Conservation (phyloP, 1,140 invertebrate species). For the Pectinophora gossypiella region DNA sequence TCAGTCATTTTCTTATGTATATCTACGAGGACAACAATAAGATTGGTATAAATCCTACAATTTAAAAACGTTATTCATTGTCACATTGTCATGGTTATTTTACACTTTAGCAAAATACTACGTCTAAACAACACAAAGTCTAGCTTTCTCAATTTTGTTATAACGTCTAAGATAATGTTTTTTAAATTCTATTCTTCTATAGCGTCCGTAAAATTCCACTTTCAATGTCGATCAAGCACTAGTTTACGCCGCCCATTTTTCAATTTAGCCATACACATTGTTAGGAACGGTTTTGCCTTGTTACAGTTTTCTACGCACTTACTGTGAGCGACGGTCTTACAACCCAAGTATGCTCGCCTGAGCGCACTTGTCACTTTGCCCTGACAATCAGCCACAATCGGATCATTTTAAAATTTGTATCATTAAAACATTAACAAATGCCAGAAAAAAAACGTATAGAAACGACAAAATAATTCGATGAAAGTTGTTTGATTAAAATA, state of each 20-base stretch:
- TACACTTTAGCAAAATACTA: slow-evolving; percentile 1
- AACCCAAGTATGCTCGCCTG: slow-evolving; percentile 73
- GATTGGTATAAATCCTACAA: too few relatives aligned
- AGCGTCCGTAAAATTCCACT: not conserved
- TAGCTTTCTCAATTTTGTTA: not conserved
- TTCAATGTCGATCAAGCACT: not conserved
- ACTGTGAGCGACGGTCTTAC: slow-evolving; percentile 75
- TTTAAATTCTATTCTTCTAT: not conserved
- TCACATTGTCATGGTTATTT: too few relatives aligned
- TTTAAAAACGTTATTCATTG: too few relatives aligned
- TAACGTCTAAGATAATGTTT: too few relatives aligned
- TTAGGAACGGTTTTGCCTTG: not conserved
- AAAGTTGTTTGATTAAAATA: too few relatives aligned
- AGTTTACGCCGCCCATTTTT: not conserved
- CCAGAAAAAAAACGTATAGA: too few relatives aligned
- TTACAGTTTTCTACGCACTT: slow-evolving; percentile 59
- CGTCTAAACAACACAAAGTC: not conserved
- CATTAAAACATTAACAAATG: too few relatives aligned
- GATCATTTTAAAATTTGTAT: slow-evolving; percentile 16
- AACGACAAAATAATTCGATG: too few relatives aligned
- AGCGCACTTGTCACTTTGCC: slow-evolving; percentile 73
- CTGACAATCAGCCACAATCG: slow-evolving; percentile 55
- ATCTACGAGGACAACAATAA: too few relatives aligned
- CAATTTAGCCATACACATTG: not conserved
- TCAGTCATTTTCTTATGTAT: too few relatives aligned